Base-by-base conservation (phyloP, 2,888 invertebrate species). In the Galerucella pusilla region DNA sequence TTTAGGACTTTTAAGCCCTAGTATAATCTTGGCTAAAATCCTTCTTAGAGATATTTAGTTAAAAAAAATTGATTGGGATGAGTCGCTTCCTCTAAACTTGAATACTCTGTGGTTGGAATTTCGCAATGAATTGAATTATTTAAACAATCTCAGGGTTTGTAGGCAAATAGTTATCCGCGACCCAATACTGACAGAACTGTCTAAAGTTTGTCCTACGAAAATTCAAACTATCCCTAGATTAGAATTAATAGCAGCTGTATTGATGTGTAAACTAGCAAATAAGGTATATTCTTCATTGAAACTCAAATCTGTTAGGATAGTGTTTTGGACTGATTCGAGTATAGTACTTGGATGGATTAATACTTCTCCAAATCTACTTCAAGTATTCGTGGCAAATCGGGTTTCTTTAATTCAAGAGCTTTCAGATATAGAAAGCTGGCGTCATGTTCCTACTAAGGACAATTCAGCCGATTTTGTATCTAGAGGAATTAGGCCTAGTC, bases 331-430 rank as follows among this genome's bases (percentile, higher is more conserved):
- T 5, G 66, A 66, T 66, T 66, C 61, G 6, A 45, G 35, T 5
- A 57, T 68, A 16, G 66, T 66, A 6, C n/a, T 66, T 5, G 66
- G 66, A 16, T 66, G 66, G 66, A 66, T 66, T 46, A 66, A 66
- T 12, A 71, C 54, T 3, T 1, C 66, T 25, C 66, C 74, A 35
- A 74, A 68, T 42, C 25, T 16, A 28, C 52, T 77, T 35, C 74
- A 76, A 63, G 68, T 71, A 46, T 76, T 77, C 70, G 75, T 77
- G 5, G 74, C 74, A 2, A 75, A 77, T 76, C 74, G 77, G 5
- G 73, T 75, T 16, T 25, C 57, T 6, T 12, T 4, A 14, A 75
- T 77, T 57, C 69, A 77, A 63, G 74, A 77, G 54, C 16, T 74
- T 7, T 46, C 68, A n/a, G 42, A 65, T n/a, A 11, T 64, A 14